phyloP scores from a whole-genome alignment of 2,113 vertebrate species.

The Calidris pugnax region DNA sequence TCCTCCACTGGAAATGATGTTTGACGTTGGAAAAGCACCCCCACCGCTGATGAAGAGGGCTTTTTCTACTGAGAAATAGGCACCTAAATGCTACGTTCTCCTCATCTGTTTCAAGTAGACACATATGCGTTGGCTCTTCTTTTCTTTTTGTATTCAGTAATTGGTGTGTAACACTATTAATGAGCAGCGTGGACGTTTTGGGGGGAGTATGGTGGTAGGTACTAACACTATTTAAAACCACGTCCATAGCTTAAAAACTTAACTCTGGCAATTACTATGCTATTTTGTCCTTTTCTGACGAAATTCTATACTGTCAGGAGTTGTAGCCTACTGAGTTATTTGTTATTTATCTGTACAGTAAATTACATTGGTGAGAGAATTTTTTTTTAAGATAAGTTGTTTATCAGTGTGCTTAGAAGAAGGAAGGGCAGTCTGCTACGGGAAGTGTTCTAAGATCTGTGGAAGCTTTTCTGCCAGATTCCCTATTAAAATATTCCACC shows the following conservation, averaged over 20 bases:
- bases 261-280: neutral
- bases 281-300: neutral
- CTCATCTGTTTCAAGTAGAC: neutral
- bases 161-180: neutral
- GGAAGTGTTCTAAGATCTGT: neutral
- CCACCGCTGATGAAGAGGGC: conserved; percentile 96
- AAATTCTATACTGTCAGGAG: neutral
- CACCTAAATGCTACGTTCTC: neutral
- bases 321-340: neutral
- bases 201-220: neutral
- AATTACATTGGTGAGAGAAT: neutral
- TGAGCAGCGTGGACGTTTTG: neutral
- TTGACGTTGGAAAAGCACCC: conserved; percentile 89
- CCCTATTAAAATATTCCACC: neutral
- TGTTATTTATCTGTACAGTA: conserved; percentile 54
- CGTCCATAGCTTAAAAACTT: neutral
- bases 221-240: neutral
- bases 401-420: neutral
- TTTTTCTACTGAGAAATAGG: conserved; percentile 96
- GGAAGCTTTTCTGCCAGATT: neutral
- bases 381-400: neutral
- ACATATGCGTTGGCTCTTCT: neutral
- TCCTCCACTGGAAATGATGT: conserved; percentile 89
- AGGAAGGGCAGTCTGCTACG: neutral
- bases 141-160: neutral